Evolutionary conservation across 2,797 vertebrate genomes (phyloP), one percentile per base, ranked within the genome.

Genomic region (Acanthiza pusilla): DNA sequence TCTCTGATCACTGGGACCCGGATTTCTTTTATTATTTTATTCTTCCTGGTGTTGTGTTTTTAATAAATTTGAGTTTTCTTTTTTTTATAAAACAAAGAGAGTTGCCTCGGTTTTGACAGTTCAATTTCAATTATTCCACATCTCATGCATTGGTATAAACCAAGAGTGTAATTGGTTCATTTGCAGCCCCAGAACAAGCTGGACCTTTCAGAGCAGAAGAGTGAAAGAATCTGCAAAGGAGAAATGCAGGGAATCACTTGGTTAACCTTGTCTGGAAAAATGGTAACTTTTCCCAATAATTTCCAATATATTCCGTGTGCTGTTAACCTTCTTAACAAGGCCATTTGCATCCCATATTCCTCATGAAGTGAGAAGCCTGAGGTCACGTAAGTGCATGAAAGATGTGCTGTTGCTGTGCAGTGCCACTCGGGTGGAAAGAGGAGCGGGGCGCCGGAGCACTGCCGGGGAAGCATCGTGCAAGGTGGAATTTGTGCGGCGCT

Each of bases 341-440:
- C 23, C 29, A 15, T 85, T 74, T 85, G 55, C 81, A 70, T 87
- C 62, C 9, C 68, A 58, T 54, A n/a, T 45, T 30, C 14, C 2
- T 16, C 65, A 16, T 15, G 75, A 67, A 43, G 42, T 43, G 42
- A 43, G 42, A 43, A 29, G 27, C 6, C 11, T 6, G 51, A 38
- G 40, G 63, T 70, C 32, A 2, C 12, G 18, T 55, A n/a, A 47
- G 50, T 10, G 50, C 34, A 8, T 14, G 79, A 73, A 84, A 93
- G 51, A 8, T 42, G 67, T 82, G 27, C 71, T 34, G 32, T 6
- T 15, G 38, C 43, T 74, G 38, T 29, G 68, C 43, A 70, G 71
- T 8, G 82, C 10, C 11, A 1, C 47, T 16, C 10, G 1, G 43
- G 29, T n/a, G n/a, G n/a, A n/a, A n/a, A n/a, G n/a, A n/a, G n/a